phyloP scores from a whole-genome alignment of 1,140 invertebrate species.

The Heliconius hermathena region DNA sequence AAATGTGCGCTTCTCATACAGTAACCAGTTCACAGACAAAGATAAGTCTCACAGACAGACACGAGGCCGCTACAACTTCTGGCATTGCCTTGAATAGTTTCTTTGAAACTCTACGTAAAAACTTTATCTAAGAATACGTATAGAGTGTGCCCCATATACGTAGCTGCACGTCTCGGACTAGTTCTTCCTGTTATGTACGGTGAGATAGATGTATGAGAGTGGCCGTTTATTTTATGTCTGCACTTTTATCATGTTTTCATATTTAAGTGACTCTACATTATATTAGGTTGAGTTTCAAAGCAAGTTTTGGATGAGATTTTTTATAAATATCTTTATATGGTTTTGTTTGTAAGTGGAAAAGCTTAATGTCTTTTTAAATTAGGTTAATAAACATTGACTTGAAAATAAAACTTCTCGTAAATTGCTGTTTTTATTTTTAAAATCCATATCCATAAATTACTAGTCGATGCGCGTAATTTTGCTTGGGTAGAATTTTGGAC shows the following conservation, averaged over 20 bases:
- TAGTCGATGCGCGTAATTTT: no score
- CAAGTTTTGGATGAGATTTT: background rate
- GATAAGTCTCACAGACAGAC: background rate
- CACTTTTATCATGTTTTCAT: constrained; percentile 9
- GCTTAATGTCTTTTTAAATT: background rate
- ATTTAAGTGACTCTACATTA: constrained; percentile 10
- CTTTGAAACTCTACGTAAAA: constrained; percentile 5
- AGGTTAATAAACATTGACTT: no score
- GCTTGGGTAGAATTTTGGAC: no score
- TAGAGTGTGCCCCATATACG: constrained; percentile 1
- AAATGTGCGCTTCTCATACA: constrained; percentile 4
- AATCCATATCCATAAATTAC: no score
- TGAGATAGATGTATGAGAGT: background rate
- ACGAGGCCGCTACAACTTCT: constrained; percentile 10
- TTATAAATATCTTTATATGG: background rate
- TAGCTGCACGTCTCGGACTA: background rate
- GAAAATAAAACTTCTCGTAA: no score
- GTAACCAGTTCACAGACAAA: constrained; percentile 11
- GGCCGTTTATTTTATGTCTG: constrained; percentile 1
- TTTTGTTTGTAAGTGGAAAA: background rate
- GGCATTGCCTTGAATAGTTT: constrained; percentile 10
- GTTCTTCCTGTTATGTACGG: constrained; percentile 9
- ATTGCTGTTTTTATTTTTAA: no score
- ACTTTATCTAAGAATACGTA: constrained; percentile 1
- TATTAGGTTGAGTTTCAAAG: background rate